These are phyloP conservation scores for Epinephelus awoara DNA, from an alignment of 2,797 vertebrate genomes.

Conservation along the genomic window DNA sequence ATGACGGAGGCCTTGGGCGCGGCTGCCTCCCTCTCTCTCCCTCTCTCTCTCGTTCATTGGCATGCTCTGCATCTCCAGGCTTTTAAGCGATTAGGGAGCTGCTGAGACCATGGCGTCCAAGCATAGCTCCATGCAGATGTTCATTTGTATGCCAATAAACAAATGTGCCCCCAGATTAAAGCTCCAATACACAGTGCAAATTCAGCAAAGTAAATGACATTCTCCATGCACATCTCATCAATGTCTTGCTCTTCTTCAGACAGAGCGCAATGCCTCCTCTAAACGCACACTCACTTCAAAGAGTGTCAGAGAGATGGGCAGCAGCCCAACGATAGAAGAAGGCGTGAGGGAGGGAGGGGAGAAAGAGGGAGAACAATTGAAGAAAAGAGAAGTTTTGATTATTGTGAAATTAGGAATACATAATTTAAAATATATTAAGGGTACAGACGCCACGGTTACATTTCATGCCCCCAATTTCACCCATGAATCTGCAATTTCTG, in stretches of 20 bases:
- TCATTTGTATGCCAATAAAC: slow-evolving; percentile 86
- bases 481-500: slow-evolving; percentile 54
- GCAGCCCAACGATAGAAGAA: slow-evolving; percentile 23
- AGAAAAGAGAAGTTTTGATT: slow-evolving; percentile 33
- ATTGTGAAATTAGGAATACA: slow-evolving; percentile 51
- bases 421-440: slow-evolving; percentile 37
- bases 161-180: slow-evolving; percentile 84
- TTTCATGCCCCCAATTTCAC: slow-evolving; percentile 54
- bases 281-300: slow-evolving; percentile 69
- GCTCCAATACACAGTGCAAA: slow-evolving; percentile 79
- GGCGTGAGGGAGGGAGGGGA: slow-evolving; percentile 21
- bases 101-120: slow-evolving; percentile 77
- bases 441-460: slow-evolving; percentile 28
- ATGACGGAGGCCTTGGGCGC: slow-evolving; percentile 71
- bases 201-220: slow-evolving; percentile 77
- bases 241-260: slow-evolving; percentile 66
- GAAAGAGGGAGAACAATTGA: slow-evolving; percentile 7
- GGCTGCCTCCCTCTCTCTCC: slow-evolving; percentile 53
- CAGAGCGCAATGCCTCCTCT: slow-evolving; percentile 32
- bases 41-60: slow-evolving; percentile 69
- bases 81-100: slow-evolving; percentile 82
- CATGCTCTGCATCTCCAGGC: slow-evolving; percentile 75
- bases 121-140: slow-evolving; percentile 83
- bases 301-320: slow-evolving; percentile 44
- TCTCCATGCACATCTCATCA: slow-evolving; percentile 74